These are phyloP conservation scores for Scelioninae gen. 2 DNA, from an alignment of 2,888 invertebrate species.

Conservation along the genomic window DNA sequence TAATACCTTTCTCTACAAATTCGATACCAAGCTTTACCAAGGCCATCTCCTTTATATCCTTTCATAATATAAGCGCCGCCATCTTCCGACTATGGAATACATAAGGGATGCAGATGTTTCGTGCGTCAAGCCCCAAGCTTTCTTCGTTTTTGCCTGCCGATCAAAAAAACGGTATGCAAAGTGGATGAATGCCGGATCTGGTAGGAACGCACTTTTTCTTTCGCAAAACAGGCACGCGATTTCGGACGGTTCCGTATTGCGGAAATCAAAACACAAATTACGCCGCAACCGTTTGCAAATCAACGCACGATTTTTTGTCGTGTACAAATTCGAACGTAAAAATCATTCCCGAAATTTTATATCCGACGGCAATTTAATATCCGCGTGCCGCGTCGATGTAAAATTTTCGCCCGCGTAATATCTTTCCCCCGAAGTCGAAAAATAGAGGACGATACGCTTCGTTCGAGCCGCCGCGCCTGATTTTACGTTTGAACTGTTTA, in stretches of 20 bases:
- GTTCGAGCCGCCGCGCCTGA: slow-evolving; percentile 26
- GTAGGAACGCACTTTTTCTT: no score
- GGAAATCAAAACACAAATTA: no score
- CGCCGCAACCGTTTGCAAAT: slow-evolving; percentile 12
- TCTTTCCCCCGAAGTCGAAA: slow-evolving; percentile 24
- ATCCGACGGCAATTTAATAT: slow-evolving; percentile 42
- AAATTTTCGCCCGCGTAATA: slow-evolving; percentile 42
- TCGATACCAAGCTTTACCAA: slow-evolving; percentile 64
- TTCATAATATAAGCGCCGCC: slow-evolving; percentile 54
- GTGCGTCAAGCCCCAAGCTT: slow-evolving; percentile 45
- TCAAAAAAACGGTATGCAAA: slow-evolving; percentile 34
- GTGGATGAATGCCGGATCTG: slow-evolving; percentile 21
- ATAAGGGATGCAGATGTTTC: slow-evolving; percentile 57
- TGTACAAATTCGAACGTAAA: slow-evolving; percentile 11
- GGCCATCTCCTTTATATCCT: slow-evolving; percentile 63
- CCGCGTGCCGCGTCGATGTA: slow-evolving; percentile 26
- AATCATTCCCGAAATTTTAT: slow-evolving; percentile 36
- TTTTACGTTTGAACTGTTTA: slow-evolving; percentile 36
- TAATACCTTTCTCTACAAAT: slow-evolving; percentile 67
- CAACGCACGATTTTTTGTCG: slow-evolving; percentile 9
- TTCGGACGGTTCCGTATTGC: no score
- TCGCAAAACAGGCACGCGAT: no score
- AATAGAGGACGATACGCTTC: slow-evolving; percentile 38
- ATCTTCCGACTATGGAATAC: slow-evolving; percentile 41
- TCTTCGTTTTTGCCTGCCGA: slow-evolving; percentile 31